Percentiles rank a stretch among this genome's conserved stretches.
Conservation (phyloP, 1,140 invertebrate genomes). For the Macrostomum lignano region DNA sequence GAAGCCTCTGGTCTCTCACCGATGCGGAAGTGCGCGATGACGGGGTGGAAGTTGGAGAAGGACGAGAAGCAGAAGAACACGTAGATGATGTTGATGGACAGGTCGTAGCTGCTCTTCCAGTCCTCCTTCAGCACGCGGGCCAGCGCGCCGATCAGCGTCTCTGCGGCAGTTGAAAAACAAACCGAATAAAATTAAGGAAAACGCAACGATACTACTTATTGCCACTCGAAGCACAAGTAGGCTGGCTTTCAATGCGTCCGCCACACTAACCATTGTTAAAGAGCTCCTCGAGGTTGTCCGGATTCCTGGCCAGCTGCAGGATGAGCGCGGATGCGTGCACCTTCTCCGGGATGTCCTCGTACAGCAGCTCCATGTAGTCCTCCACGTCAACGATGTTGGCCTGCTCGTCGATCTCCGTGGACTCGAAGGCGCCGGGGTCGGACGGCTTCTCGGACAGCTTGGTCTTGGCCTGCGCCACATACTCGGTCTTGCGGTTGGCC, state of each 20-base stretch:
- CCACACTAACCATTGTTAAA: conserved; percentile 51
- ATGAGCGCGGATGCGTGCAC: conserved; percentile 66
- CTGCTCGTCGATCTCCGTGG: conserved; percentile 29
- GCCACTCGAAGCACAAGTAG: background rate
- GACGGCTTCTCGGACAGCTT: background rate
- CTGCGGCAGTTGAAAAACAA: no score
- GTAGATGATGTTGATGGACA: conserved; percentile 80
- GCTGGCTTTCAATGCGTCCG: conserved; percentile 12
- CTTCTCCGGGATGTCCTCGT: conserved; percentile 68
- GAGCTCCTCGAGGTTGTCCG: conserved; percentile 69
- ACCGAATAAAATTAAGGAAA: conserved; percentile 2
- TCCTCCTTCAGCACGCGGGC: conserved; percentile 81
- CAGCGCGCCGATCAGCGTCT: conserved; percentile 73
- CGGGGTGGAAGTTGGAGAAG: conserved; percentile 72
- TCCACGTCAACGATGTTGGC: conserved; percentile 46
- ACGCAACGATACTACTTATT: background rate
- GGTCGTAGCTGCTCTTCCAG: conserved; percentile 72
- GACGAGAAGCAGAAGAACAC: conserved; percentile 88
- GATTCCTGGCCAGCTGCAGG: conserved; percentile 56
- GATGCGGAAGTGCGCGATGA: conserved; percentile 61
- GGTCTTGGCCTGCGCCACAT: background rate
- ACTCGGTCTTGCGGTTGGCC: conserved; percentile 41
- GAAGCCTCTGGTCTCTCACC: no score
- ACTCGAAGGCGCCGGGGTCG: conserved; percentile 11
- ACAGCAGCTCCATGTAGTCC: conserved; percentile 73